A percentile compares a stretch with the other conserved stretches of the same genome.
These are phyloP conservation scores for Discoglossus pictus DNA, from an alignment of 2,797 vertebrate genomes.

Conservation along the genomic window DNA sequence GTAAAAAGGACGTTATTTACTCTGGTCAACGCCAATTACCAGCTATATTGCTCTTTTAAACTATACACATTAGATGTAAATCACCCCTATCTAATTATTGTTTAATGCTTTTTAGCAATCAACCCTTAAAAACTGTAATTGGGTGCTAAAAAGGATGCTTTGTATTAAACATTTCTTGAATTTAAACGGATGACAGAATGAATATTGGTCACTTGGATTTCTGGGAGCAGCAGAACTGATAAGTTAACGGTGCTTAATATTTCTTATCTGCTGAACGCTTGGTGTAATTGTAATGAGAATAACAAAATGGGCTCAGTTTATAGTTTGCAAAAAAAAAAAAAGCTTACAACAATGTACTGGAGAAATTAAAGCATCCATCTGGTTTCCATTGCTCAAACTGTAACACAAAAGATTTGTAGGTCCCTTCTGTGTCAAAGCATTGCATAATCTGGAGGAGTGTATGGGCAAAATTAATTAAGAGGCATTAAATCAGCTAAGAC, in stretches of 20 bases:
- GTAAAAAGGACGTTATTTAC: constrained; percentile 78
- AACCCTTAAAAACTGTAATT: constrained; percentile 64
- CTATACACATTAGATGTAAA: constrained; percentile 67
- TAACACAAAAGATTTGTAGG: too few relatives aligned
- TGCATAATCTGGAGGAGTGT: too few relatives aligned
- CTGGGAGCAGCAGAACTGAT: not conserved
- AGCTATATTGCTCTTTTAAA: constrained; percentile 71
- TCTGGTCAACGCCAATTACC: constrained; percentile 75
- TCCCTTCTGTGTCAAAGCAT: too few relatives aligned
- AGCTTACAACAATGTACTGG: too few relatives aligned
- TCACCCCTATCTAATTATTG: constrained; percentile 73
- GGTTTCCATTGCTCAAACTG: too few relatives aligned
- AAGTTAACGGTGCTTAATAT: not conserved
- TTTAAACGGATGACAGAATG: constrained; percentile 27
- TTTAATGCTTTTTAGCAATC: constrained; percentile 70
- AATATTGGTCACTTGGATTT: constrained; percentile 1
- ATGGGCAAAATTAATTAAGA: too few relatives aligned
- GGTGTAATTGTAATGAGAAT: too few relatives aligned
- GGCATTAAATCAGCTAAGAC: too few relatives aligned
- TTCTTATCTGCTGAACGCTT: not conserved
- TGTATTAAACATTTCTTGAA: constrained; percentile 48
- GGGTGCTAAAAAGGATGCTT: constrained; percentile 62
- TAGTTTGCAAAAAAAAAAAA: too few relatives aligned
- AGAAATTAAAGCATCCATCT: too few relatives aligned
- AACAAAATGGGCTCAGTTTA: too few relatives aligned